A percentile compares a stretch with the other conserved stretches of the same genome.
Evolutionary conservation across 1,140 invertebrate species (phyloP).

Genomic region (Elysia chlorotica): DNA sequence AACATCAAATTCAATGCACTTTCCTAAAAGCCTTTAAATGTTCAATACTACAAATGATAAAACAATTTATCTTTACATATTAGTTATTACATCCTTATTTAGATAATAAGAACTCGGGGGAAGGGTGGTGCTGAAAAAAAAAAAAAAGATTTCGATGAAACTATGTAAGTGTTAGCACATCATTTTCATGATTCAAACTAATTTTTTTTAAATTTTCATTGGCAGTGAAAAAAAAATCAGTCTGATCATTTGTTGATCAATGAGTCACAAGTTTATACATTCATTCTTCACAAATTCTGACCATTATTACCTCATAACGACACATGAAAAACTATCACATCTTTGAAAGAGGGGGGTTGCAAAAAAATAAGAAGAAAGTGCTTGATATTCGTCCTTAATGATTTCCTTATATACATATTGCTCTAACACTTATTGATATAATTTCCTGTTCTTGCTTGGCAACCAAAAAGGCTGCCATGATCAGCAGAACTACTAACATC

Average conservation of each 20-base stretch:
- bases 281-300: background rate
- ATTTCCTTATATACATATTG: background rate
- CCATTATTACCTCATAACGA: background rate
- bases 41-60: background rate
- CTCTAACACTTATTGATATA: constrained; percentile 2
- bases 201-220: no score
- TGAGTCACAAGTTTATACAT: background rate
- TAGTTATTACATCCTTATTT: background rate
- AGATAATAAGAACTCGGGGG: no score
- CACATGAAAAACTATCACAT: background rate
- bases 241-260: constrained; percentile 14
- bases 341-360: background rate
- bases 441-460: constrained; percentile 16
- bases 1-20: no score
- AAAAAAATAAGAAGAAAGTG: background rate
- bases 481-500: no score
- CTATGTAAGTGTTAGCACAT: no score
- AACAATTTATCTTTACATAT: background rate
- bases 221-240: no score
- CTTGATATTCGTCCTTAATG: background rate
- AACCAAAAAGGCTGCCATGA: no score
- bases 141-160: no score
- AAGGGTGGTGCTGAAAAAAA: no score
- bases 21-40: background rate
- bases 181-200: no score